A percentile compares a stretch with the other conserved stretches of the same genome.
phyloP scores from a whole-genome alignment of 2,113 vertebrate genomes.

The Ifrita kowaldi region DNA sequence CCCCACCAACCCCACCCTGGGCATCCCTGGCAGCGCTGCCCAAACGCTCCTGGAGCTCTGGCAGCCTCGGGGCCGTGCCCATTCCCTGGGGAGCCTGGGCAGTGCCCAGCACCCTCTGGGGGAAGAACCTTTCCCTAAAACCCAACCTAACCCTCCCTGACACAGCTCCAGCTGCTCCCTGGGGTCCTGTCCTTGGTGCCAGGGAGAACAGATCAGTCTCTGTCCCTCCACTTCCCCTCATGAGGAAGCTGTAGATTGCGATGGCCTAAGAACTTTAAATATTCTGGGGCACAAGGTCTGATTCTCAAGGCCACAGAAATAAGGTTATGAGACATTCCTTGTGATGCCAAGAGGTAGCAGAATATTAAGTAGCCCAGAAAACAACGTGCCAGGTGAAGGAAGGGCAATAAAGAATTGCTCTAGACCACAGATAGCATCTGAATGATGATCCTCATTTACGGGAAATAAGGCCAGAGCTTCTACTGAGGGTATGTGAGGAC shows the following conservation, averaged over 20 bases:
- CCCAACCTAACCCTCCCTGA: rapidly evolving
- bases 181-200: background rate
- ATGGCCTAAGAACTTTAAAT: background rate
- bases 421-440: background rate
- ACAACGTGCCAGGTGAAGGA: background rate
- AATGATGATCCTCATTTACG: background rate
- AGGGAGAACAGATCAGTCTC: background rate
- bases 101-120: background rate
- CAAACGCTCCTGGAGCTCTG: background rate
- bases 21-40: background rate
- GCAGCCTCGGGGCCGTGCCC: background rate
- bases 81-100: background rate
- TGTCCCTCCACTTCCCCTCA: background rate
- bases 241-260: background rate
- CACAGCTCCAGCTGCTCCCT: background rate
- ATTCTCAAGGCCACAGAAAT: background rate
- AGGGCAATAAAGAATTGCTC: background rate
- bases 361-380: background rate
- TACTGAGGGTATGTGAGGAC: background rate
- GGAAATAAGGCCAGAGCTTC: background rate
- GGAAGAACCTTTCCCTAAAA: background rate
- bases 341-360: background rate
- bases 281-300: background rate
- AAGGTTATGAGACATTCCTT: background rate
- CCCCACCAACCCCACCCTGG: background rate